Percentiles rank a stretch among this genome's conserved stretches.
Evolutionary conservation across 2,113 vertebrate genomes (phyloP).

Genomic region (Dunckerocampus dactyliophorus): DNA sequence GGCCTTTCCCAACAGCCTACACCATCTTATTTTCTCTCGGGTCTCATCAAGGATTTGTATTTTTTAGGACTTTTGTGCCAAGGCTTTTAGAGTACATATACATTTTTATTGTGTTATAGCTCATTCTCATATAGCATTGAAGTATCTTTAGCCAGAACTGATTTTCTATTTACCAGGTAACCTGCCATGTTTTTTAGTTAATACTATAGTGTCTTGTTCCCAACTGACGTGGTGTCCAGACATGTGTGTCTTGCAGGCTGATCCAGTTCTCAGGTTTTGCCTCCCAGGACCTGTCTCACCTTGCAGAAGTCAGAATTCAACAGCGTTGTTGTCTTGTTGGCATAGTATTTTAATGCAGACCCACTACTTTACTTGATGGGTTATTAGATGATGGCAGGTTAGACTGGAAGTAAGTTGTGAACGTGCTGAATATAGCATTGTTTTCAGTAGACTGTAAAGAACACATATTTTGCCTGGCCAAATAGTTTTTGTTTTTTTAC

Average conservation of each 20-base stretch:
- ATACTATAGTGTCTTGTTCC: slow-evolving; percentile 54
- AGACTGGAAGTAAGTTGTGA: slow-evolving; percentile 4
- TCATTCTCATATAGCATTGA: slow-evolving; percentile 55
- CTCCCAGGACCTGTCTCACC: slow-evolving; percentile 64
- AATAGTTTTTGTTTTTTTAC: background rate
- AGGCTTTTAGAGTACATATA: slow-evolving; percentile 73
- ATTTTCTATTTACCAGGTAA: slow-evolving; percentile 35
- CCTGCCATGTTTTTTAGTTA: slow-evolving; percentile 40
- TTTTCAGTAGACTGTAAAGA: too few relatives aligned
- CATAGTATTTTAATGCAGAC: slow-evolving; percentile 12
- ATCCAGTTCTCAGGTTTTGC: slow-evolving; percentile 66
- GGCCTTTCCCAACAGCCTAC: slow-evolving; percentile 93
- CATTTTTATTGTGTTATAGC: slow-evolving; percentile 41
- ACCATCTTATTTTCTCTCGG: slow-evolving; percentile 96
- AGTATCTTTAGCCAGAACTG: slow-evolving; percentile 54
- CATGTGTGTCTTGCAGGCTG: slow-evolving; percentile 74
- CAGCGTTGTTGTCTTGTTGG: slow-evolving; percentile 25
- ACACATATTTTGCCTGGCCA: slow-evolving; percentile 3
- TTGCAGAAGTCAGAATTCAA: slow-evolving; percentile 55
- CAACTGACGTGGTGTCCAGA: slow-evolving; percentile 72
- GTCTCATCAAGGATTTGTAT: slow-evolving; percentile 98
- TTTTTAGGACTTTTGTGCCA: slow-evolving; percentile 91
- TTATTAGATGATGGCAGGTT: slow-evolving; percentile 18
- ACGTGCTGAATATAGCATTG: background rate
- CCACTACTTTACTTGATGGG: slow-evolving; percentile 9